A percentile compares a stretch with the other conserved stretches of the same genome.
These are phyloP conservation scores for Callospermophilus lateralis DNA, from an alignment of 2,113 vertebrate species.

Conservation along the genomic window DNA sequence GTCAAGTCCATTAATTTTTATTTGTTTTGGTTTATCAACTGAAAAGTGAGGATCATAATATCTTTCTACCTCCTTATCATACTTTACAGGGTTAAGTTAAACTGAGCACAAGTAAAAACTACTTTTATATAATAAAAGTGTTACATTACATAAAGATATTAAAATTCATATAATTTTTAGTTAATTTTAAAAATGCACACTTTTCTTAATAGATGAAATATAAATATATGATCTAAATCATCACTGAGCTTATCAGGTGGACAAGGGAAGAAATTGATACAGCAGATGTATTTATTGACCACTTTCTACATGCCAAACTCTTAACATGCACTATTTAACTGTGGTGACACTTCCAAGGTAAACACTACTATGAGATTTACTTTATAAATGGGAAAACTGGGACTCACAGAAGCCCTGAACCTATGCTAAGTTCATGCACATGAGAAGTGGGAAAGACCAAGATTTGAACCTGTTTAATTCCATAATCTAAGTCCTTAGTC, in stretches of 20 bases:
- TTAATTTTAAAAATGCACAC: background rate
- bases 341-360: background rate
- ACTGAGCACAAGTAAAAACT: background rate
- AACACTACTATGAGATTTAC: background rate
- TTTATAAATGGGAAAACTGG: slow-evolving; percentile 20
- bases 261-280: background rate
- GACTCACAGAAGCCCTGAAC: background rate
- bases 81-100: slow-evolving; percentile 6
- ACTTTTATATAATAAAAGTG: background rate
- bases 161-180: background rate
- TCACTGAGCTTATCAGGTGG: background rate
- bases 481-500: background rate
- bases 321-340: background rate
- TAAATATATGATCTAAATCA: background rate
- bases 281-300: background rate
- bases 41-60: slow-evolving; percentile 7
- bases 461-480: background rate
- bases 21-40: slow-evolving; percentile 28
- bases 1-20: slow-evolving; percentile 16
- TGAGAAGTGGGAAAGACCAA: background rate
- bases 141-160: background rate
- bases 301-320: background rate
- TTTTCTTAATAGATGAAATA: slow-evolving; percentile 42
- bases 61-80: background rate
- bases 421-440: background rate